These are phyloP conservation scores for Pogona vitticeps DNA, from an alignment of 2,113 vertebrate genomes.

Conservation along the genomic window DNA sequence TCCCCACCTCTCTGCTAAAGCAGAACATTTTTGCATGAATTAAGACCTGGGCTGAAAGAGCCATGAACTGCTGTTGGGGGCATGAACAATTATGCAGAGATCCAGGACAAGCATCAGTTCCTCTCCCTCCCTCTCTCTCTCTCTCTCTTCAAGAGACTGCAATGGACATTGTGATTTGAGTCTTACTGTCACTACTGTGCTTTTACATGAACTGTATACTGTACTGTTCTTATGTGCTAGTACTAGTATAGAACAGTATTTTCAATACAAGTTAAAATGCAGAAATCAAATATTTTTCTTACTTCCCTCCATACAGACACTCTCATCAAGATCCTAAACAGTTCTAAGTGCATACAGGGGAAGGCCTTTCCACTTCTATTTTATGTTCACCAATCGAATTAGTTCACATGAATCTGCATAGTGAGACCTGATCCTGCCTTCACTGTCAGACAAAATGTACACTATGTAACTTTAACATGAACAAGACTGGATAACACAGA, in stretches of 20 bases:
- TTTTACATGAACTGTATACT: neutral
- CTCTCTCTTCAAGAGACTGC: no score
- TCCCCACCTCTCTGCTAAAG: no score
- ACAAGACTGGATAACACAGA: conserved; percentile 12
- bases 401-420: neutral
- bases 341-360: neutral
- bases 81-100: no score
- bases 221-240: neutral
- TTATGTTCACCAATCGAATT: neutral
- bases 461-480: conserved; percentile 29
- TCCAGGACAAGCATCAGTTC: no score
- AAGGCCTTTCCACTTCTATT: neutral
- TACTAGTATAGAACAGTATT: neutral
- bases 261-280: neutral
- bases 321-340: neutral
- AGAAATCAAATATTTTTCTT: neutral
- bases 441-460: neutral
- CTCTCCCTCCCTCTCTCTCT: no score
- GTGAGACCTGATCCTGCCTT: conserved; percentile 5
- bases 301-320: neutral
- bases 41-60: neutral
- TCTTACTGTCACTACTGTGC: neutral
- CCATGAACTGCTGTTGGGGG: no score
- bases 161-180: no score
- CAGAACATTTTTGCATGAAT: no score